A percentile compares a stretch with the other conserved stretches of the same genome.
These are phyloP conservation scores for Atethmia centrago DNA, from an alignment of 2,888 invertebrate genomes.

Conservation along the genomic window DNA sequence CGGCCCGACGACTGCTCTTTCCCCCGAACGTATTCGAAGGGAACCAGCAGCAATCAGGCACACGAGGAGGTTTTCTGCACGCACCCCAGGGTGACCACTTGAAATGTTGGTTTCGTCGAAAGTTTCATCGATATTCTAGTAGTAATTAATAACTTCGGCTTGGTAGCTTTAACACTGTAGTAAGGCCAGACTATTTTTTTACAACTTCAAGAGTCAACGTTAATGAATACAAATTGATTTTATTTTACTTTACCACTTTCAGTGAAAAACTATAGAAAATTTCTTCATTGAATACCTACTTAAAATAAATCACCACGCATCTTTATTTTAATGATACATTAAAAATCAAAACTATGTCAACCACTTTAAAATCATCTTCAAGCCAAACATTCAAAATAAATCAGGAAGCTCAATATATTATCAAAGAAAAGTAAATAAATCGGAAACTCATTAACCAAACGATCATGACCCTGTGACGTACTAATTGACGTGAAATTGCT, in stretches of 20 bases:
- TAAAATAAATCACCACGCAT: slow-evolving; percentile 10
- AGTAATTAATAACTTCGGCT: background rate
- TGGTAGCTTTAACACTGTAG: background rate
- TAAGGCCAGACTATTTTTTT: background rate
- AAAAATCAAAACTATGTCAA: slow-evolving; percentile 15
- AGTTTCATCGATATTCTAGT: no score
- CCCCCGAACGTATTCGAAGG: no score
- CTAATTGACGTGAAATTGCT: slow-evolving; percentile 53
- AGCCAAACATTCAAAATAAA: slow-evolving; percentile 41
- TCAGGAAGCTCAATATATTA: slow-evolving; percentile 27
- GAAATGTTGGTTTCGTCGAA: background rate
- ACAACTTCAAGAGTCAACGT: background rate
- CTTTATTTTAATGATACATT: slow-evolving; percentile 7
- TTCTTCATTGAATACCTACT: background rate
- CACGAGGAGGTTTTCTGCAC: no score
- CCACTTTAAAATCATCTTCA: slow-evolving; percentile 5
- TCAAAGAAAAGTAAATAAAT: slow-evolving; percentile 52
- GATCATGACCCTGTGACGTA: slow-evolving; percentile 49
- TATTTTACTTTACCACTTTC: background rate
- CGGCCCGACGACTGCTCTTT: no score
- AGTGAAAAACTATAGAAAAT: background rate
- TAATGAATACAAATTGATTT: background rate
- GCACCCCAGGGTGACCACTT: no score
- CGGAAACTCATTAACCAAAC: slow-evolving; percentile 36
- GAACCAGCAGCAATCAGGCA: no score